Evolutionary conservation across 2,797 vertebrate species (phyloP).

Genomic region (Myotis daubentonii): DNA sequence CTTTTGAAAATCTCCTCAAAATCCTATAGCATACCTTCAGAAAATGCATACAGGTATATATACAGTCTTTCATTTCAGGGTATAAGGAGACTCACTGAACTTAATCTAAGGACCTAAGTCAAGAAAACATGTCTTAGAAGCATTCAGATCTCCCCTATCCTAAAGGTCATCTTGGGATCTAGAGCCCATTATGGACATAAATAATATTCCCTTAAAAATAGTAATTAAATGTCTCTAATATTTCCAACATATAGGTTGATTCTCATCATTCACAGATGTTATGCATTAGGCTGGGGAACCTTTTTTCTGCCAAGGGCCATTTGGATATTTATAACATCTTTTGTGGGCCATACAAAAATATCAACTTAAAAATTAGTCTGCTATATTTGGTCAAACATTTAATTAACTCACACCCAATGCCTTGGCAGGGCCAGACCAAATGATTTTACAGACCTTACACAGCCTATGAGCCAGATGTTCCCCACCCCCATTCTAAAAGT

Average conservation of each 20-base stretch:
- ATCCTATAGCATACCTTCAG: neutral
- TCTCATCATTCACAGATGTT: neutral
- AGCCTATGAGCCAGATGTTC: too few relatives aligned
- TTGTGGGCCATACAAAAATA: too few relatives aligned
- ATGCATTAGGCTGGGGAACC: neutral
- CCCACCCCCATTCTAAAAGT: too few relatives aligned
- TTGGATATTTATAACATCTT: too few relatives aligned
- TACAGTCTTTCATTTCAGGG: neutral
- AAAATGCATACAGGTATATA: neutral
- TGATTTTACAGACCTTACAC: too few relatives aligned
- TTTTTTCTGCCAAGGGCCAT: too few relatives aligned
- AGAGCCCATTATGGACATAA: neutral
- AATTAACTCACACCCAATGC: too few relatives aligned
- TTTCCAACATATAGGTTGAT: neutral
- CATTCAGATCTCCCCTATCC: neutral
- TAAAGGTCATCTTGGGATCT: neutral
- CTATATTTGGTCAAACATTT: too few relatives aligned
- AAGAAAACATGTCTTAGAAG: neutral
- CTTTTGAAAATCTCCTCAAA: neutral
- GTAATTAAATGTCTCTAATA: slow-evolving; percentile 33
- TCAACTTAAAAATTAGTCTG: too few relatives aligned
- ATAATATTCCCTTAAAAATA: neutral
- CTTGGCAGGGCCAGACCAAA: too few relatives aligned
- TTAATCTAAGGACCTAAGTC: neutral
- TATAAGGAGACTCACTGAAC: neutral